Evolutionary conservation across 2,797 vertebrate genomes (phyloP), one percentile per base, ranked within the genome.

Genomic region (Decapterus maruadsi): DNA sequence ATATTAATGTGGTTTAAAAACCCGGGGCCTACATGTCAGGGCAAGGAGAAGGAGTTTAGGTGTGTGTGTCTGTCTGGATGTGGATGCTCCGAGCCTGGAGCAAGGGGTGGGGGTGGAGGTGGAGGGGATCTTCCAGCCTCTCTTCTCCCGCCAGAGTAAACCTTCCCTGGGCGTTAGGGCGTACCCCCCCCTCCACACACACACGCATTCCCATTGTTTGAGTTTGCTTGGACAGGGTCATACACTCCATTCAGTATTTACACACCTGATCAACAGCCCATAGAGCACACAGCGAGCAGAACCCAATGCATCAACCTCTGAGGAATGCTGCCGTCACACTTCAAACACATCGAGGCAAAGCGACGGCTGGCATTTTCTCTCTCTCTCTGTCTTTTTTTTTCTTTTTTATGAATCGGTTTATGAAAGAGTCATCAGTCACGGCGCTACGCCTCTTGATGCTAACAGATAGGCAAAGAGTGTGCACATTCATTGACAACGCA

Each of bases 91-190:
- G 77, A 77, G 86, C 85, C 74, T 68, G 66, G 34, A 85, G 79
- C 64, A 40, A 14, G 64, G 72, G 67, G 63, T 26, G 20, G 46
- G 13, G 9, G 63, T 16, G 22, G 4, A 13, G n/a, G 57, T 20
- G 48, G 31, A 34, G 65, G 59, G 79, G 78, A 64, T 78, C 70
- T 85, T 81, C 76, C 70, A 82, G 70, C 66, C 81, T 89, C 85
- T 92, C 78, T 87, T 90, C 87, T 87, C 84, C 81, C 84, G 87
- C 90, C 87, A 89, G 88, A 67, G 71, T 89, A 88, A 92, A 91
- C 80, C 73, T 80, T 87, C 72, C 74, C 80, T 62, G 64, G 82
- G 63, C 78, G 63, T 83, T 11, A 77, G 79, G 89, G 83, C 6
- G 8, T 85, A 59, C 22, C 48, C 40, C 36, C 36, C 42, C 51